Evolutionary conservation across 2,888 invertebrate species (phyloP).

Genomic region (Drosophila anceps): DNA sequence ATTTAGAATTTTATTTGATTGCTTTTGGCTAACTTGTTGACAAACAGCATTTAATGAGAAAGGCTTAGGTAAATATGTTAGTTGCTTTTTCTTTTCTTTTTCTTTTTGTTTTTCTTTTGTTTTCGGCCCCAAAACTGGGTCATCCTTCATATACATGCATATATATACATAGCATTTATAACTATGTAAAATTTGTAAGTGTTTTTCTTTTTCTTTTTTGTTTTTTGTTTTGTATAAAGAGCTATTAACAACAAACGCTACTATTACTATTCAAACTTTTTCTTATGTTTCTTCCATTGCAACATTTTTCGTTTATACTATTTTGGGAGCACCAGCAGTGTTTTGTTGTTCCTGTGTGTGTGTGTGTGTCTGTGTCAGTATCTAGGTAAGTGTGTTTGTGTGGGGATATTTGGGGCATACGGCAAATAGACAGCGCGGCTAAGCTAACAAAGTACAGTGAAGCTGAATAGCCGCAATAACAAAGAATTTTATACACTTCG

Average conservation of each 20-base stretch:
- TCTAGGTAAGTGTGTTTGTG: neutral
- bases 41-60: conserved; percentile 26
- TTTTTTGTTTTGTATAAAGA: conserved; percentile 43
- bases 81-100: neutral
- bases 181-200: conserved; percentile 21
- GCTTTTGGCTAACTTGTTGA: conserved; percentile 52
- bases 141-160: neutral
- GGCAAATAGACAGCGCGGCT: conserved; percentile 9
- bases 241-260: conserved; percentile 71
- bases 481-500: too few relatives aligned
- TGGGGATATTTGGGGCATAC: conserved; percentile 11
- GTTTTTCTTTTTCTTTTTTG: neutral
- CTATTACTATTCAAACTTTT: conserved; percentile 38
- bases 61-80: conserved; percentile 32
- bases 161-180: conserved; percentile 32
- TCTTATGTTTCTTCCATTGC: conserved; percentile 22
- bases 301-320: conserved; percentile 50
- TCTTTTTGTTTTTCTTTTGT: too few relatives aligned
- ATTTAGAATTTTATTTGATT: conserved; percentile 52
- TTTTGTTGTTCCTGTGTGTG: conserved; percentile 28
- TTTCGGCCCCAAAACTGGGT: conserved; percentile 28
- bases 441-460: conserved; percentile 44
- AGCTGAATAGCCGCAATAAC: conserved; percentile 1
- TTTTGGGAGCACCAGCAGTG: conserved; percentile 67
- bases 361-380: neutral